Base-by-base conservation (phyloP, 64 coral and sea anemone species). In the Actinia tenebrosa region DNA sequence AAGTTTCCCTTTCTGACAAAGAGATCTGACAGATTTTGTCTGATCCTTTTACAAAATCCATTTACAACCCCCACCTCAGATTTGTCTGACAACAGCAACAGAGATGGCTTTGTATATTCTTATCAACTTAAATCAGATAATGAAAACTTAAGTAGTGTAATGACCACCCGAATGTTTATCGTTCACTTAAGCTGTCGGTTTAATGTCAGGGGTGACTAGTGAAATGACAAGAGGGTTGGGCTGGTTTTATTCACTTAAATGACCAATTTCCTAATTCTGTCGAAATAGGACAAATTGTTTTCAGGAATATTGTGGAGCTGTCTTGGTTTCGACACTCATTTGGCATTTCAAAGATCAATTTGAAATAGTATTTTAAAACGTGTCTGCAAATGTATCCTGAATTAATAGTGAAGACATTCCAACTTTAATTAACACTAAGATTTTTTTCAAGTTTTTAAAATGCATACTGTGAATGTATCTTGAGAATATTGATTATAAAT, bases 321-420 rank as follows among this genome's bases (percentile, higher is more conserved):
- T 66, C 63, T 23, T 7, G 15, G 7, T 22, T 23, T 66, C 15
- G 63, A 66, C 22, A 10, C 5, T 66, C n/a, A 23, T 9, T 23
- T 66, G 63, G 22, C 63, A 66, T 66, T 66, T 66, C 63, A 66
- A 66, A 66, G 63, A 66, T 20, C 63, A 66, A 66, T 66, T 66
- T 66, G 22, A 66, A 66, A 66, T 23, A 23, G 63, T 66, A 66
- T 66, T 66, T 66, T 2, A 22, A 66, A 58, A 58, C 10, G 2
- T 58, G 56, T 58, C 56, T 58, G 56, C 7, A 50, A 50, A 8
- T 50, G 3, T 50, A 50, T 50, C 30, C 30, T 37, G 30, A 37
- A 37, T 37, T 37, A 37, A 37, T 37, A 37, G 30, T 37, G 30
- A 37, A 37, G 30, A 37, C 30, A 37, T 37, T 37, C 30, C 30